These are phyloP conservation scores for Hartigia nigra DNA, from an alignment of 2,888 invertebrate species.

Conservation along the genomic window DNA sequence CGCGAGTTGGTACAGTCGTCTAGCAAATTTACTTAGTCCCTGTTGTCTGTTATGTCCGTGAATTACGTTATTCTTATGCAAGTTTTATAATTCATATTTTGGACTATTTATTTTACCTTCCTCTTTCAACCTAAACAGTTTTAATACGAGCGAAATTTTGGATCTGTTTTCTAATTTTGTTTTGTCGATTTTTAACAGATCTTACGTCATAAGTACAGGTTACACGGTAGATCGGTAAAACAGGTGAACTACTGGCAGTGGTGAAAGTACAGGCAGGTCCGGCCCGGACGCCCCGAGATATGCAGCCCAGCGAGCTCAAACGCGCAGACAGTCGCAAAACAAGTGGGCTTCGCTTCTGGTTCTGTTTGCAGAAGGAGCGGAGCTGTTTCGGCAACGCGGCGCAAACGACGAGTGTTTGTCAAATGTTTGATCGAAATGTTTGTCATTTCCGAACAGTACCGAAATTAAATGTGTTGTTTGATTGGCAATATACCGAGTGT, in stretches of 20 bases:
- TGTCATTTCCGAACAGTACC: constrained; percentile 51
- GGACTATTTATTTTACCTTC: too few relatives aligned
- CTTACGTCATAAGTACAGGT: background rate
- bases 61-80: background rate
- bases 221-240: background rate
- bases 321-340: constrained; percentile 56
- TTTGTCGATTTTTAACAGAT: background rate
- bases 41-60: background rate
- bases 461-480: constrained; percentile 58
- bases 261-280: constrained; percentile 4
- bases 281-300: constrained; percentile 48
- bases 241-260: background rate
- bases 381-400: constrained; percentile 23
- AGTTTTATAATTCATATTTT: background rate
- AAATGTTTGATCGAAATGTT: constrained; percentile 64
- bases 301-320: constrained; percentile 54
- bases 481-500: constrained; percentile 17
- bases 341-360: constrained; percentile 28
- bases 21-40: background rate
- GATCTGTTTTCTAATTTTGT: background rate
- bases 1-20: background rate
- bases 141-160: background rate
- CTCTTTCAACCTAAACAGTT: too few relatives aligned
- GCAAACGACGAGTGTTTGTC: constrained; percentile 59
- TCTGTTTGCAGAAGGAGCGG: constrained; percentile 17